Evolutionary conservation across 2,888 invertebrate genomes (phyloP).

Genomic region (Eupelmus urozonus): DNA sequence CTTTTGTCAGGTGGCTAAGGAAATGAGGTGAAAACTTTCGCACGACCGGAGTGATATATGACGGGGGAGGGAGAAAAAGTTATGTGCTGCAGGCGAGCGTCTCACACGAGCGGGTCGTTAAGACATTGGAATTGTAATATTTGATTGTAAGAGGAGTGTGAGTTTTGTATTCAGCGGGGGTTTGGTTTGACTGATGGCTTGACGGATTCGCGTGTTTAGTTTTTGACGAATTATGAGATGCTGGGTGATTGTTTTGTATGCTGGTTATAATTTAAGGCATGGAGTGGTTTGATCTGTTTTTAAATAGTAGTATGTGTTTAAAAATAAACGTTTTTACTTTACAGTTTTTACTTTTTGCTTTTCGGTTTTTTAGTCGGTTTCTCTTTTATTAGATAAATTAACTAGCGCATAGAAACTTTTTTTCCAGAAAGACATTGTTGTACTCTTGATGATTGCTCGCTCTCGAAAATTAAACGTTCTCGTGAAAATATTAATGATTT

Average conservation of each 20-base stretch:
- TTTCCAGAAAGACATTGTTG: too few species aligned
- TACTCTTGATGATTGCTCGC: too few species aligned
- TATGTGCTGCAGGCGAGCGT: not conserved
- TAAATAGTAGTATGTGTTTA: too few species aligned
- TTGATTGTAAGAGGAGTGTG: not conserved
- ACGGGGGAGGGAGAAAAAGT: not conserved
- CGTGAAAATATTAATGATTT: not conserved
- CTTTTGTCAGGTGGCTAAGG: constrained; percentile 53
- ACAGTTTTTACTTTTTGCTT: too few species aligned
- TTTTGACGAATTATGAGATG: too few species aligned
- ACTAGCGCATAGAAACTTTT: not conserved
- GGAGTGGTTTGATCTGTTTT: too few species aligned
- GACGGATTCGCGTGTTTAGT: too few species aligned
- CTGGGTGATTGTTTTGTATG: too few species aligned
- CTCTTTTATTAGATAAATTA: not conserved
- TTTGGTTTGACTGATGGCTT: not conserved
- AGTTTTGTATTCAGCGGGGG: not conserved
- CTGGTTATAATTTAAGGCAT: too few species aligned
- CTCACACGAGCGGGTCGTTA: constrained; percentile 23
- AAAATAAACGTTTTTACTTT: too few species aligned
- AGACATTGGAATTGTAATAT: constrained; percentile 37
- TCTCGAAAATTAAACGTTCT: not conserved
- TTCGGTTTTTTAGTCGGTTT: too few species aligned
- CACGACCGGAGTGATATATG: constrained; percentile 47
- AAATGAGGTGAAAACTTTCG: constrained; percentile 57